Evolutionary conservation across 2,888 invertebrate genomes (phyloP).

Genomic region (Itoplectis maculator): DNA sequence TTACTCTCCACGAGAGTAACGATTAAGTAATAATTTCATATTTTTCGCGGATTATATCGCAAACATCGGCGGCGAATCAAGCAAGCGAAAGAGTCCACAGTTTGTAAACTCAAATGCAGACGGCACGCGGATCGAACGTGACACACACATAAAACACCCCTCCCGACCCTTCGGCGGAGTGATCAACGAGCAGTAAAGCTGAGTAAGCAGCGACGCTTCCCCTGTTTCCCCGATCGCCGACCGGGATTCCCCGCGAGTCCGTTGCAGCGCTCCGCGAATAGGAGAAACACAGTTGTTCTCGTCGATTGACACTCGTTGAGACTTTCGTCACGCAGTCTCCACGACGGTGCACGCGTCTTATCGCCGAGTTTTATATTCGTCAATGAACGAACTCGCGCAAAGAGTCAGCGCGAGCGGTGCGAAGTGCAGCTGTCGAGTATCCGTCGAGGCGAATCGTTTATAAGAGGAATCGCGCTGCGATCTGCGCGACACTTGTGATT

Average conservation of each 20-base stretch:
- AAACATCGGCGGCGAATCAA: background rate
- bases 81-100: background rate
- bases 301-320: slow-evolving; percentile 1
- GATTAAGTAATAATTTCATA: too few relatives aligned
- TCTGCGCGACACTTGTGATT: background rate
- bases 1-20: too few relatives aligned
- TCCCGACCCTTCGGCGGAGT: background rate
- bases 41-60: too few relatives aligned
- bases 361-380: background rate
- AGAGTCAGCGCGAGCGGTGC: background rate
- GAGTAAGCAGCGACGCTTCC: too few relatives aligned
- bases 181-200: background rate
- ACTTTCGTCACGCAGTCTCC: background rate
- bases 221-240: slow-evolving; percentile 3
- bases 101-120: background rate
- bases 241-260: slow-evolving; percentile 32
- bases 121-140: background rate
- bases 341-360: background rate
- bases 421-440: slow-evolving; percentile 14
- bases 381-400: background rate
- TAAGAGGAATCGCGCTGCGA: background rate
- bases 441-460: too few relatives aligned
- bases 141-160: background rate
- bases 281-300: background rate
- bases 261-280: slow-evolving; percentile 2